phyloP scores from a whole-genome alignment of 2,113 vertebrate genomes.

The Manacus vitellinus region DNA sequence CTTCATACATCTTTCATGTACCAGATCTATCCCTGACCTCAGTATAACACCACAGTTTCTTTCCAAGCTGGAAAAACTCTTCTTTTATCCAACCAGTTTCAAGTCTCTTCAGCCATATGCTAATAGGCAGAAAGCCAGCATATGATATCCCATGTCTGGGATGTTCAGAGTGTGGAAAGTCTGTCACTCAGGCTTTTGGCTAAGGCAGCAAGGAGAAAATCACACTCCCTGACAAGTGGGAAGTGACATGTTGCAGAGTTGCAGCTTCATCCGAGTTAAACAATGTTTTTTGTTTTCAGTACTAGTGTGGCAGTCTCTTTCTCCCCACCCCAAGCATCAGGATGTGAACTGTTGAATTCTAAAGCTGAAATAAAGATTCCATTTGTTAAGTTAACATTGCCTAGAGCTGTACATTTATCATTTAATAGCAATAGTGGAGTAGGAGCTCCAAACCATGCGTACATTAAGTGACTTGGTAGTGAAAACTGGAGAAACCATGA shows the following conservation, averaged over 20 bases:
- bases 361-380: neutral
- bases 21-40: neutral
- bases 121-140: neutral
- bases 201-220: conserved; percentile 16
- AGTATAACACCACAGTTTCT: neutral
- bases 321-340: neutral
- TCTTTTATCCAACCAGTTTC: neutral
- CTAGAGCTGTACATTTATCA: neutral
- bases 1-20: neutral
- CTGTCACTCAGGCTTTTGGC: conserved; percentile 41
- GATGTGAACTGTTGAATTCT: neutral
- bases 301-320: neutral
- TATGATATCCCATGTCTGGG: neutral
- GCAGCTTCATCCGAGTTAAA: neutral
- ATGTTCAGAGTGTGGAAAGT: neutral
- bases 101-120: conserved; percentile 7
- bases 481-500: neutral
- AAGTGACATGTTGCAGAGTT: conserved; percentile 10
- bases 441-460: rapidly evolving
- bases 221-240: neutral
- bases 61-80: neutral
- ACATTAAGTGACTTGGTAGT: neutral
- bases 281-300: neutral
- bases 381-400: neutral
- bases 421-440: neutral